Percentiles rank a stretch among this genome's conserved stretches.
Evolutionary conservation across 2,113 vertebrate genomes (phyloP).

Genomic region (Amazona vittata): DNA sequence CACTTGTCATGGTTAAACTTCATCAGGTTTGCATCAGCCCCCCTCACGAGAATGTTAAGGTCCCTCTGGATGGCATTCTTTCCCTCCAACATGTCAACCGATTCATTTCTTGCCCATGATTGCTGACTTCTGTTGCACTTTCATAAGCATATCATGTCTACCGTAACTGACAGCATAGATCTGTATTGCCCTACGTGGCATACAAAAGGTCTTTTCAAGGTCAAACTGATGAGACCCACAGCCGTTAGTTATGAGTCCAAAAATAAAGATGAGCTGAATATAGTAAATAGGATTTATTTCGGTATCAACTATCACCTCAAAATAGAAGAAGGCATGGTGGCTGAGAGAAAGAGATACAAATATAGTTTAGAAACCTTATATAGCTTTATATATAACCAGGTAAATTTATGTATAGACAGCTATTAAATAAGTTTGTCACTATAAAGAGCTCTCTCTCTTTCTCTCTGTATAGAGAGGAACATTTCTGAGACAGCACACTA

Average conservation of each 20-base stretch:
- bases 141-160: neutral
- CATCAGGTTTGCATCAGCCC: too few relatives aligned
- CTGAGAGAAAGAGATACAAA: slow-evolving; percentile 62
- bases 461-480: neutral
- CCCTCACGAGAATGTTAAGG: too few relatives aligned
- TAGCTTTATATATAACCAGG: slow-evolving; percentile 55
- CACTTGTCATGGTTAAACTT: too few relatives aligned
- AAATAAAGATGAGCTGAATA: slow-evolving; percentile 58
- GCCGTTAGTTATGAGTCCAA: neutral
- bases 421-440: neutral
- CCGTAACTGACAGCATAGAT: neutral
- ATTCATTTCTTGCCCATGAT: neutral
- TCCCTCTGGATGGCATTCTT: too few relatives aligned
- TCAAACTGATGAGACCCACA: neutral
- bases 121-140: neutral
- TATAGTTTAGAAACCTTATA: slow-evolving; percentile 63
- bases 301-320: slow-evolving; percentile 53
- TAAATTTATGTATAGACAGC: slow-evolving; percentile 1
- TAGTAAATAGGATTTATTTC: slow-evolving; percentile 42
- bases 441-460: neutral
- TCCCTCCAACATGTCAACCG: too few relatives aligned
- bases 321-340: slow-evolving; percentile 59
- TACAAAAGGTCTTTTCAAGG: neutral
- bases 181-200: neutral
- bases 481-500: neutral